Conservation (phyloP, 2,888 invertebrate species). For the Litoditis marina region DNA sequence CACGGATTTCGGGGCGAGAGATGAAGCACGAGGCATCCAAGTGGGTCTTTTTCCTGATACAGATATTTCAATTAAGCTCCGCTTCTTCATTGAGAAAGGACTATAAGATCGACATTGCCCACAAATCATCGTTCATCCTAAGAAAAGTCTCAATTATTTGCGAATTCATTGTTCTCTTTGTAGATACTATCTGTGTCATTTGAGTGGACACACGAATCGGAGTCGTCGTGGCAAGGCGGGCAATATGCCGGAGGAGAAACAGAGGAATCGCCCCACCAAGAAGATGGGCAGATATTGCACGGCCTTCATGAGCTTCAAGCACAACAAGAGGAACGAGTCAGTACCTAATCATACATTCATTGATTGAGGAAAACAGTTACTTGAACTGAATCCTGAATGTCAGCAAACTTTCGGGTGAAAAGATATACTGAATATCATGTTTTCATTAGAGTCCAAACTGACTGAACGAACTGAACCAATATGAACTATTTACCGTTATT, state of each 20-base stretch:
- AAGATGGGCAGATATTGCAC: conserved; percentile 42
- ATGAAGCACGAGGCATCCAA: conserved; percentile 18
- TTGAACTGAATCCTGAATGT: no score
- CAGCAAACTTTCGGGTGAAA: no score
- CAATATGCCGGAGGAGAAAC: conserved; percentile 5
- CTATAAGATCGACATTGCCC: no score
- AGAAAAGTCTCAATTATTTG: no score
- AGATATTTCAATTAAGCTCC: conserved; percentile 17
- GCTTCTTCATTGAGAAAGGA: no score
- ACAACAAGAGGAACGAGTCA: conserved; percentile 33
- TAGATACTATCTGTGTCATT: conserved; percentile 38
- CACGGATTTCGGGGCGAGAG: conserved; percentile 23
- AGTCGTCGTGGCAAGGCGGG: conserved; percentile 7
- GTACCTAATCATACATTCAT: conserved; percentile 4
- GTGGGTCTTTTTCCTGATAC: neutral
- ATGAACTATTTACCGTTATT: no score
- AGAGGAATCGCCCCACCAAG: conserved; percentile 29
- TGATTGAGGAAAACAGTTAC: no score
- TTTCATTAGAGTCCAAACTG: no score
- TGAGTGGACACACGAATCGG: conserved; percentile 27
- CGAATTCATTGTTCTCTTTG: conserved; percentile 8
- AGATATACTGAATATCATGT: no score
- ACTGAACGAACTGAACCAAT: no score
- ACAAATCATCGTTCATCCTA: no score
- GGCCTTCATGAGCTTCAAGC: conserved; percentile 39